Evolutionary conservation across 30 jellyfish, hydroid and myxozoan genomes (phyloP), one percentile per base, ranked within the genome.

Genomic region (Clytia hemisphaerica): DNA sequence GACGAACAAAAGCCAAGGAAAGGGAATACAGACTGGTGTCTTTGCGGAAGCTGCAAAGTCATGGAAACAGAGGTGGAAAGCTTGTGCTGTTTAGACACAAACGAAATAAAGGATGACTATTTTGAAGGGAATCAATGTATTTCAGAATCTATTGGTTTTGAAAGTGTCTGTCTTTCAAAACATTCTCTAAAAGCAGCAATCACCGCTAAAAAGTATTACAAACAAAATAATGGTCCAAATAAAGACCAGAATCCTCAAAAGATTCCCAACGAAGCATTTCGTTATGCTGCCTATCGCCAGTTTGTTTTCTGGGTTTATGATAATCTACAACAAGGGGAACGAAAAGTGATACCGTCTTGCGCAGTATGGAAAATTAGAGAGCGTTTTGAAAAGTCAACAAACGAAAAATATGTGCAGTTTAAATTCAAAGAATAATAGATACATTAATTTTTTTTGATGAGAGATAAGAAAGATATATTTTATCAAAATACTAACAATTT

Each of bases 261-360:
- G n/a, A n/a, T n/a, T n/a, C 21, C 31, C 53, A 18, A 37, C 44
- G 49, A 51, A 58, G 38, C 72, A 32, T 30, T 45, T 21, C 69
- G 70, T 18, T 22, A 18, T 28, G 70, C 79, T 26, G 71, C 79
- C 18, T 67, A 67, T 46, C 46, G 49, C 35, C 79, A 67, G 38
- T 67, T 26, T 37, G 49, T 68, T 49, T 67, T 67, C 68, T 67
- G 79, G 79, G 45, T 67, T 19, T 68, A 67, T 2, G 49, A 67
- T 2, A 22, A 68, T 18, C 79, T 40, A 37, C 62, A 62, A 19
- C 38, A 63, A 36, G 76, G 31, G 59, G 61, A 37, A 37, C 33
- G 62, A 27, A 67, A 47, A 67, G 71, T 67, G 38, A 67, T 67
- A 25, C 79, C 79, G 45, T 67, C 79, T 14, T 67, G 79, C 31